Evolutionary conservation across 2,888 invertebrate genomes (phyloP), one percentile per base, ranked within the genome.

Genomic region (Hirtodrosophila cameraria): DNA sequence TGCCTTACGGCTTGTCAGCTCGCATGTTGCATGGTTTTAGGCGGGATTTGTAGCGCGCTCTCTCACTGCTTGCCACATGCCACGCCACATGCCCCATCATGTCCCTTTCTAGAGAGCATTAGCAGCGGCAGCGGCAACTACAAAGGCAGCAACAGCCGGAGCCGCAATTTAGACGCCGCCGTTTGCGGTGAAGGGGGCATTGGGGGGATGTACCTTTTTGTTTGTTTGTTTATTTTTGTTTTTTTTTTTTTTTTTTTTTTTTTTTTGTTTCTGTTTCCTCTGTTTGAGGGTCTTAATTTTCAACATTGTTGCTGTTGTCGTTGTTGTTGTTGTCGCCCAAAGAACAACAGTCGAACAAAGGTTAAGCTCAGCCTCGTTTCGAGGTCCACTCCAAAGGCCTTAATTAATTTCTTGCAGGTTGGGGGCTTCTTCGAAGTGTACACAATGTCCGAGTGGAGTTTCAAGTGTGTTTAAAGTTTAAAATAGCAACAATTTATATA

Each of bases 1-100:
- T 85, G 87, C 82, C 79, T 76, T 86, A 82, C 76, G 85, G 81
- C 82, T 81, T 87, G 87, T 84, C 83, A 84, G 83, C 87, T 87
- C 86, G 85, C 83, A 84, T 87, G 87, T 84, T 87, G 83, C 87
- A 83, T 76, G 87, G 83, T 85, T 84, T 84, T 84, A 84, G 87
- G 79, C 79, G 59, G 87, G 83, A 84, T 84, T 84, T 86, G 87
- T 84, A 78, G 54, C 58, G 65, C 68, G 35, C 41, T 61, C 50
- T 45, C 23, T 20, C 49, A 46, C 59, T 61, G 55, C 58, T 42
- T 36, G 46, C 53, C 61, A 12, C 50, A 15, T 31, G 13, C 39
- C 45, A 7, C 30, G 9, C 25, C 54, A 33, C 25, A 13, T 12
- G 5, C 20, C 50, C 28, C 16, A 27, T 8, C 16, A 27, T 8